phyloP scores from a whole-genome alignment of 2,888 invertebrate genomes.

The Tipula vernalis region DNA sequence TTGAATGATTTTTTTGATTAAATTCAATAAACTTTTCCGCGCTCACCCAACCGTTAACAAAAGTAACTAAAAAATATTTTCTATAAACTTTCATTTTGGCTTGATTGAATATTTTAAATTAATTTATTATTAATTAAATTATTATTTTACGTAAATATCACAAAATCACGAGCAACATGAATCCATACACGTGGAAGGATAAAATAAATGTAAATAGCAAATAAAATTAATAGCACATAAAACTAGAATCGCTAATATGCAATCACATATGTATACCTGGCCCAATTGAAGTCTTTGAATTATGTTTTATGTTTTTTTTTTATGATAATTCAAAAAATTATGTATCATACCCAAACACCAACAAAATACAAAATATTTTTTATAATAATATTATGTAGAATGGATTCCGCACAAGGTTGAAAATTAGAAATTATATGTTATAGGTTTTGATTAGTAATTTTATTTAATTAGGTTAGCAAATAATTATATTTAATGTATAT shows the following conservation, averaged over 20 bases:
- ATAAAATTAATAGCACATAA: slow-evolving; percentile 36
- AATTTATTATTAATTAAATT: background rate
- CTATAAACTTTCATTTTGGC: background rate
- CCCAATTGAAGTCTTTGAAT: slow-evolving; percentile 32
- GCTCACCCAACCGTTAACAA: background rate
- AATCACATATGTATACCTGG: slow-evolving; percentile 38
- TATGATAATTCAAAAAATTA: background rate
- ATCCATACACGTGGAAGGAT: slow-evolving; percentile 26
- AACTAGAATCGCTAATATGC: slow-evolving; percentile 33
- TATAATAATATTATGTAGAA: background rate
- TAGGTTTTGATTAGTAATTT: slow-evolving; percentile 6
- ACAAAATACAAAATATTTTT: slow-evolving; percentile 6
- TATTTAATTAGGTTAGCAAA: slow-evolving; percentile 6
- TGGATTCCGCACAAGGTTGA: background rate
- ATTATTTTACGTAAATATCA: background rate
- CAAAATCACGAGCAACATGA: slow-evolving; percentile 23
- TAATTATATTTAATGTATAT: slow-evolving; percentile 12
- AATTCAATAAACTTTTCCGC: background rate
- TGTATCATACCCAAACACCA: background rate
- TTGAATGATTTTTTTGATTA: background rate
- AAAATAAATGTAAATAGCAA: slow-evolving; percentile 33
- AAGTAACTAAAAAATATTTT: background rate
- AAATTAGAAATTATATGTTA: slow-evolving; percentile 8
- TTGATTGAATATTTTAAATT: background rate
- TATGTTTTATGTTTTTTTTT: background rate